Base-by-base conservation (phyloP, 1,140 invertebrate genomes). In the Spodoptera litura region DNA sequence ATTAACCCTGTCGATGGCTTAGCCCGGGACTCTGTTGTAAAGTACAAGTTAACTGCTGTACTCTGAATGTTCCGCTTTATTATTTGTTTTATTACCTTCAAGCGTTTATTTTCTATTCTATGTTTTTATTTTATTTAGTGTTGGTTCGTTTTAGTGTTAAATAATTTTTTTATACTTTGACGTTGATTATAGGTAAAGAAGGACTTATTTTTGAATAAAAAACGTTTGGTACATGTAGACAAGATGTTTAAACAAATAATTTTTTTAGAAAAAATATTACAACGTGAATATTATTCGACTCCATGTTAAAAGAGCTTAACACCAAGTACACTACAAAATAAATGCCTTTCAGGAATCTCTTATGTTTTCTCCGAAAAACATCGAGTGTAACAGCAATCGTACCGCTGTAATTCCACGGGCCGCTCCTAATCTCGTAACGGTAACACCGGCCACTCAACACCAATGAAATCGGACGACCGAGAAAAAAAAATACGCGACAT, bases 31-130 rank as follows among this genome's bases (percentile, higher is more conserved):
- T 80, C 61, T 78, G 61, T 51, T 70, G 82, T 88, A 84, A 88
- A 88, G 83, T 81, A 82, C 70, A 83, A 82, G 85, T 87, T 86
- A 83, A 86, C 84, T 75, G 80, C 71, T 61, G 56, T 61, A 68
- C 73, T 83, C 83, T 75, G 81, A 76, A 70, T 82, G 64, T 64
- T 75, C 64, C 44, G 64, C 58, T 80, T 87, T 86, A 87, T 87
- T 88, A 86, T 87, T 84, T 83, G 74, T 83, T 87, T 88, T 88
- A 86, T 84, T 78, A 79, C n/a, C 58, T 38, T 77, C 51, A 68
- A 70, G 77, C 78, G 81, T 83, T 84, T 73, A 78, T 80, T 82
- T 82, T 79, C 12, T 38, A 31, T 31, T 31, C 31, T 31, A 31
- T 31, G 12, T 35, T 78, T 75, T 78, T 59, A 49, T 70, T 13